Conservation (phyloP, 1,140 invertebrate species). For the Metopolophium dirhodum region DNA sequence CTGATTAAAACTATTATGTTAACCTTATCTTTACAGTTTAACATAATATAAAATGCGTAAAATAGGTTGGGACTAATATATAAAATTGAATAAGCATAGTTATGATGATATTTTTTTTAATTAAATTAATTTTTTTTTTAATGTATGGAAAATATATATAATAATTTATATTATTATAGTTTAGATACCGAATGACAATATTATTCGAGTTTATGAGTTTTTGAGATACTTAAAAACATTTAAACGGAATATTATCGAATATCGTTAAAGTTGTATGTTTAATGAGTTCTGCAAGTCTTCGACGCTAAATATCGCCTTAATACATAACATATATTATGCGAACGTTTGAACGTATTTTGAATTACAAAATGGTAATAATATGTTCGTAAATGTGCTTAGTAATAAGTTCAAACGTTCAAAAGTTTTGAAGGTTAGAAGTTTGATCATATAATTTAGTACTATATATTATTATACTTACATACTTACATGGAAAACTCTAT, state of each 20-base stretch:
- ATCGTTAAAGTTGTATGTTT: slow-evolving; percentile 5
- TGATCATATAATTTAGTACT: neutral
- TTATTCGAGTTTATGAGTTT: neutral
- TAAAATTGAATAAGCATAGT: neutral
- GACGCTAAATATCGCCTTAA: neutral
- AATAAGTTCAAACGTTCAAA: neutral
- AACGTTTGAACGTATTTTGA: neutral
- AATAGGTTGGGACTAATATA: neutral
- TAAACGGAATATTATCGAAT: neutral
- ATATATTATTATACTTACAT: neutral
- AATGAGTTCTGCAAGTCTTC: neutral
- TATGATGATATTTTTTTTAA: neutral
- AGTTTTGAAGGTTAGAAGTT: neutral
- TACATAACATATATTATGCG: neutral
- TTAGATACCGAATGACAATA: neutral
- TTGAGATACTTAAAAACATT: too few relatives aligned
- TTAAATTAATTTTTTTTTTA: neutral
- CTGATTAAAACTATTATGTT: neutral
- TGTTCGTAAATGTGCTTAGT: neutral
- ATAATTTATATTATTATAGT: neutral
- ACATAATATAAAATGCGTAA: neutral
- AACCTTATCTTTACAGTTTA: neutral
- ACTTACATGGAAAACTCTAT: neutral
- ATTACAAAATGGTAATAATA: neutral
- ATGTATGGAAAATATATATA: neutral